A percentile compares a stretch with the other conserved stretches of the same genome.
Evolutionary conservation across 2,888 invertebrate genomes (phyloP).

Genomic region (Drosophila sordidula): DNA sequence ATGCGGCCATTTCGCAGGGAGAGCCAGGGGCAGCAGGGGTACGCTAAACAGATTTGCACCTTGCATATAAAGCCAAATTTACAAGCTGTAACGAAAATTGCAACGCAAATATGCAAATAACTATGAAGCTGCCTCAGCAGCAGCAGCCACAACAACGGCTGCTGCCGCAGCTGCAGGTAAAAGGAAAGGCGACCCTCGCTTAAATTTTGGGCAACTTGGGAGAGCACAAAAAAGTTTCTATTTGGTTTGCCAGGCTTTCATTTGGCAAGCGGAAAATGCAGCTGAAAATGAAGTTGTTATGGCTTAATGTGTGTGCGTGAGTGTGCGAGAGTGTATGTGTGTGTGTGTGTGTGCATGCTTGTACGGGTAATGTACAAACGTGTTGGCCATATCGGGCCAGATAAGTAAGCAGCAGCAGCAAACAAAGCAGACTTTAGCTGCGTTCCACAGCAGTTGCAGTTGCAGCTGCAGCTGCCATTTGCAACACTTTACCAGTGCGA

Average conservation of each 20-base stretch:
- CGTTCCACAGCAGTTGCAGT: slow-evolving; percentile 24
- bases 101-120: slow-evolving; percentile 73
- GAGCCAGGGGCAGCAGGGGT: slow-evolving; percentile 1
- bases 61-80: slow-evolving; percentile 71
- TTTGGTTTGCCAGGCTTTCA: slow-evolving; percentile 17
- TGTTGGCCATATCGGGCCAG: slow-evolving; percentile 59
- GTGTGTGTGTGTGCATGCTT: slow-evolving; percentile 8
- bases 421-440: slow-evolving; percentile 44
- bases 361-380: slow-evolving; percentile 48
- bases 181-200: slow-evolving; percentile 24
- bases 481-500: neutral
- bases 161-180: slow-evolving; percentile 3
- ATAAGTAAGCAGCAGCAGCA: slow-evolving; percentile 53
- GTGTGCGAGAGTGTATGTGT: slow-evolving; percentile 6
- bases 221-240: slow-evolving; percentile 10
- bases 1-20: slow-evolving; percentile 44
- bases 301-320: slow-evolving; percentile 12
- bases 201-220: slow-evolving; percentile 22
- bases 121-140: slow-evolving; percentile 6
- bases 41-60: slow-evolving; percentile 77
- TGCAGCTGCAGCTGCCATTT: slow-evolving; percentile 29
- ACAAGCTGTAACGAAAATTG: slow-evolving; percentile 74
- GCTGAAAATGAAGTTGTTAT: slow-evolving; percentile 65
- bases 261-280: slow-evolving; percentile 42
- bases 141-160: slow-evolving; percentile 8